A percentile compares a stretch with the other conserved stretches of the same genome.
Conservation (phyloP, 2,113 vertebrate genomes). For the Mirounga angustirostris region DNA sequence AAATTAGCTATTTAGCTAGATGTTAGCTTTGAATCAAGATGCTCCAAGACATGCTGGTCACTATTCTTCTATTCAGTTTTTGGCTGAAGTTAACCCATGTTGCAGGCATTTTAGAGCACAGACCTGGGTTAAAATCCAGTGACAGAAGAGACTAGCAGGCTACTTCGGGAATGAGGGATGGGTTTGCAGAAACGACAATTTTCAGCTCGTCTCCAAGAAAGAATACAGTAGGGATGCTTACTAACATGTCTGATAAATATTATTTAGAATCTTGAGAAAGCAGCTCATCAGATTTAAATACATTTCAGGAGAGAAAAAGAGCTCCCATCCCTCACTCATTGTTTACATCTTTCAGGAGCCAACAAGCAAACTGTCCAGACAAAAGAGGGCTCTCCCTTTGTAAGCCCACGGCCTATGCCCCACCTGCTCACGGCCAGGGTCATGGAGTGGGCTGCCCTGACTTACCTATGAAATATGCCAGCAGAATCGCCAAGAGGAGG, state of each 20-base stretch:
- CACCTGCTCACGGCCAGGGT: background rate
- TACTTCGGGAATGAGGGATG: background rate
- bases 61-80: background rate
- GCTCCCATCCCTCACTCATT: constrained; percentile 51
- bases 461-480: constrained; percentile 99
- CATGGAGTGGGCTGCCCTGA: background rate
- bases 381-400: background rate
- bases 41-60: background rate
- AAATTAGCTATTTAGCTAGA: background rate
- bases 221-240: constrained; percentile 40
- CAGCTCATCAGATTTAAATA: constrained; percentile 66
- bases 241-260: constrained; percentile 57
- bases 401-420: background rate
- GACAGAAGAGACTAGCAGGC: background rate
- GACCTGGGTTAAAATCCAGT: background rate
- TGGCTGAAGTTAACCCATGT: background rate
- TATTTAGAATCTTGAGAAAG: constrained; percentile 48
- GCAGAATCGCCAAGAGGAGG: constrained; percentile 95
- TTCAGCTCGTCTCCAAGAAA: constrained; percentile 18
- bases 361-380: background rate
- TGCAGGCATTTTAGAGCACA: background rate
- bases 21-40: background rate
- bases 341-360: background rate
- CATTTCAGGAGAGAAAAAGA: constrained; percentile 54
- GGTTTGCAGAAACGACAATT: background rate